A percentile compares a stretch with the other conserved stretches of the same genome.
phyloP scores from a whole-genome alignment of 2,113 vertebrate species.

The Caranx melampygus region DNA sequence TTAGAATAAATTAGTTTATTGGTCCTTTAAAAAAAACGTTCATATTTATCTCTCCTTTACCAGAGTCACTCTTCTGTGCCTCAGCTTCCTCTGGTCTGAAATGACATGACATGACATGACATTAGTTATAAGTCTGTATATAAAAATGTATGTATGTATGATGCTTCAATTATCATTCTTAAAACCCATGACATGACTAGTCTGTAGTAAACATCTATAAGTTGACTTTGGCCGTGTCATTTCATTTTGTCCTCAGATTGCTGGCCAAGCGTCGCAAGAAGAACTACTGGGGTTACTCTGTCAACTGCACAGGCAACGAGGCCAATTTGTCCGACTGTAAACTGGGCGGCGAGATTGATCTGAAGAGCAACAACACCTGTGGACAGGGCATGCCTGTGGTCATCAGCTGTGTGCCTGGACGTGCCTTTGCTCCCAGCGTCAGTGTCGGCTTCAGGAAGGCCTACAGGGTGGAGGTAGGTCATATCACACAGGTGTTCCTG shows the following conservation, averaged over 20 bases:
- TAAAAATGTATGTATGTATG: no score
- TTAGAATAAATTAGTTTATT: no score
- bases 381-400: constrained; percentile 88
- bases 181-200: neutral
- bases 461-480: constrained; percentile 91
- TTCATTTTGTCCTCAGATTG: constrained; percentile 76
- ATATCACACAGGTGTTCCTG: neutral
- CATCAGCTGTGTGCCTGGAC: constrained; percentile 92
- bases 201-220: neutral
- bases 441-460: constrained; percentile 91
- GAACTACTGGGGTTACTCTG: constrained; percentile 90
- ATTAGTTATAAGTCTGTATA: no score
- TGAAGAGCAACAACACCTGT: constrained; percentile 86
- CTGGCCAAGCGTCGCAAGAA: constrained; percentile 89
- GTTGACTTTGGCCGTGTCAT: neutral
- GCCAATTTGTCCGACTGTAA: constrained; percentile 90
- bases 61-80: no score
- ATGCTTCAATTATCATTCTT: no score
- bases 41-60: no score
- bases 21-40: no score
- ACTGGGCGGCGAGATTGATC: constrained; percentile 78
- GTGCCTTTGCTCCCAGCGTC: constrained; percentile 88
- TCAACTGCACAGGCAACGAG: constrained; percentile 93
- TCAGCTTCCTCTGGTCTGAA: no score
- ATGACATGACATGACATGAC: no score